Percentiles rank a stretch among this genome's conserved stretches.
Evolutionary conservation across 1,140 invertebrate species (phyloP).

Genomic region (Temnothorax longispinosus): DNA sequence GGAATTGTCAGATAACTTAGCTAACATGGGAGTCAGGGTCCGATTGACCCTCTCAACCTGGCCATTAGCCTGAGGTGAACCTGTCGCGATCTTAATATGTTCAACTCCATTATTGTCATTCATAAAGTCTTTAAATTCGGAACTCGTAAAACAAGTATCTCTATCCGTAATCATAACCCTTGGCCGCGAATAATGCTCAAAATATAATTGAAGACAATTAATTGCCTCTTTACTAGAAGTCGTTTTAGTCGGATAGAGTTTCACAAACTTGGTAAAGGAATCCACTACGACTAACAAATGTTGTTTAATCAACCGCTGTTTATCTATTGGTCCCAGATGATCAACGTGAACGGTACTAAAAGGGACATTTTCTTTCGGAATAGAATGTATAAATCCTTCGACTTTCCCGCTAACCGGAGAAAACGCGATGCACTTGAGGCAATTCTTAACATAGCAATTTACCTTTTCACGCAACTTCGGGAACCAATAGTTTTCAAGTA

Average conservation of each 20-base stretch:
- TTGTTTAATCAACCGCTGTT: not conserved
- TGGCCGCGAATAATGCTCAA: not conserved
- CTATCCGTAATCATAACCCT: not conserved
- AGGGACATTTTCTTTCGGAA: not conserved
- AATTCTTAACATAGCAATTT: not conserved
- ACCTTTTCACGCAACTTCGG: not conserved
- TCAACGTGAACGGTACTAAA: not conserved
- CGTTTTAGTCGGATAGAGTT: not conserved
- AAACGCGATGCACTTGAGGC: slow-evolving; percentile 9
- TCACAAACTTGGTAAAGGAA: not conserved
- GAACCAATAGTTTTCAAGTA: not conserved
- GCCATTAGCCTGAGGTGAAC: not conserved
- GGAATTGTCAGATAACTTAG: not conserved
- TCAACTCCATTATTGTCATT: slow-evolving; percentile 29
- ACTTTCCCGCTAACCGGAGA: not conserved
- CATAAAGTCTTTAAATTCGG: not conserved
- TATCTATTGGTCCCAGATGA: not conserved
- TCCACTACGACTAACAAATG: not conserved
- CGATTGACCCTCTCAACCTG: not conserved
- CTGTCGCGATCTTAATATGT: not conserved
- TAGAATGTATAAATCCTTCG: not conserved
- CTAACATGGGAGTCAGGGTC: not conserved
- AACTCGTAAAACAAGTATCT: not conserved
- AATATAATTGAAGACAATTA: not conserved
- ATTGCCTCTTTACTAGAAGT: not conserved